phyloP scores from a whole-genome alignment of 2,113 vertebrate genomes.

The Otolemur garnettii region DNA sequence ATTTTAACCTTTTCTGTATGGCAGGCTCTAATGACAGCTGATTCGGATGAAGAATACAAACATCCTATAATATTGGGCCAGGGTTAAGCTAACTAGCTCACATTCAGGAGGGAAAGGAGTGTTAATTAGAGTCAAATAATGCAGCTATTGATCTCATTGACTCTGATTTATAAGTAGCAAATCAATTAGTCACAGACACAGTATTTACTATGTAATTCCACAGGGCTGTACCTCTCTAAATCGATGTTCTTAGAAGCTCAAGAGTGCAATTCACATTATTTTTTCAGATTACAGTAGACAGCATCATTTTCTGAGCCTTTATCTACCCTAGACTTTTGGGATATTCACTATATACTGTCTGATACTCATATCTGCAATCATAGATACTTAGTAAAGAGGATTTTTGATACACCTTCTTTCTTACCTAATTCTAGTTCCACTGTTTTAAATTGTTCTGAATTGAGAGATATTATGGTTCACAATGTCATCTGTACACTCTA shows the following conservation, averaged over 20 bases:
- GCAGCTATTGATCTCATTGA: neutral
- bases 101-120: neutral
- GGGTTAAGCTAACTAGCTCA: neutral
- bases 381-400: neutral
- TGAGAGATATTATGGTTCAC: neutral
- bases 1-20: neutral
- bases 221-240: neutral
- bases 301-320: neutral
- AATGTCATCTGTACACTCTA: neutral
- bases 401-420: neutral
- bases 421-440: neutral
- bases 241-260: neutral
- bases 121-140: neutral
- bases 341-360: neutral
- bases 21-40: neutral
- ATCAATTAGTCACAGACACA: neutral
- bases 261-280: neutral
- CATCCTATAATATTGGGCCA: neutral
- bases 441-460: neutral
- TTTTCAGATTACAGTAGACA: neutral
- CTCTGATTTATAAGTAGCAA: neutral
- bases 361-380: neutral
- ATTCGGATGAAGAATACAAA: neutral
- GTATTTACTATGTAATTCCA: neutral
- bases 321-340: neutral